Evolutionary conservation across 2,113 vertebrate genomes (phyloP).

Genomic region (Cettia cetti): DNA sequence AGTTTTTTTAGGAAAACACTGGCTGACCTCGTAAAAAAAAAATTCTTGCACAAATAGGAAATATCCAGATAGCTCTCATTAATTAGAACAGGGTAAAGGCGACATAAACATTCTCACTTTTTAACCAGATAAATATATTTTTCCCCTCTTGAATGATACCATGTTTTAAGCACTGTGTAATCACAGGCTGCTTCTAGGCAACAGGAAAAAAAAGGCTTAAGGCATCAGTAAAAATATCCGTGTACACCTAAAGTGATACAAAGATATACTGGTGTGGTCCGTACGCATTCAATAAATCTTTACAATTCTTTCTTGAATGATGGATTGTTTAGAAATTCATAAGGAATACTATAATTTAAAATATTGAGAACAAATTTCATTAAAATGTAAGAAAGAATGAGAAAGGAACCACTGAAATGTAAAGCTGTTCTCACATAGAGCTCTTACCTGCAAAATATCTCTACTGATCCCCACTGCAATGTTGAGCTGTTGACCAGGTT

Average conservation of each 20-base stretch:
- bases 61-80: neutral
- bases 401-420: neutral
- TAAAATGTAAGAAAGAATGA: neutral
- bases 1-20: neutral
- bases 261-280: fast-evolving
- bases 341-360: neutral
- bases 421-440: neutral
- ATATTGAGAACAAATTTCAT: neutral
- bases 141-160: neutral
- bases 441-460: conserved; percentile 93
- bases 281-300: neutral
- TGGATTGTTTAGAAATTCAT: neutral
- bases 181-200: neutral
- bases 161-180: neutral
- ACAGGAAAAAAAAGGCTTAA: neutral
- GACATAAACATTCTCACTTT: fast-evolving
- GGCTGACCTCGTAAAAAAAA: neutral
- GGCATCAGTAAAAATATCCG: neutral
- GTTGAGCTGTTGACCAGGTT: conserved; percentile 78
- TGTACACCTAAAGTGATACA: neutral
- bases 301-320: neutral
- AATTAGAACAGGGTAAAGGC: neutral
- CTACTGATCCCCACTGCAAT: conserved; percentile 91
- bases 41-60: neutral
- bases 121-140: neutral